Base-by-base conservation (phyloP, 2,888 invertebrate species). In the Druceiella hillmani region DNA sequence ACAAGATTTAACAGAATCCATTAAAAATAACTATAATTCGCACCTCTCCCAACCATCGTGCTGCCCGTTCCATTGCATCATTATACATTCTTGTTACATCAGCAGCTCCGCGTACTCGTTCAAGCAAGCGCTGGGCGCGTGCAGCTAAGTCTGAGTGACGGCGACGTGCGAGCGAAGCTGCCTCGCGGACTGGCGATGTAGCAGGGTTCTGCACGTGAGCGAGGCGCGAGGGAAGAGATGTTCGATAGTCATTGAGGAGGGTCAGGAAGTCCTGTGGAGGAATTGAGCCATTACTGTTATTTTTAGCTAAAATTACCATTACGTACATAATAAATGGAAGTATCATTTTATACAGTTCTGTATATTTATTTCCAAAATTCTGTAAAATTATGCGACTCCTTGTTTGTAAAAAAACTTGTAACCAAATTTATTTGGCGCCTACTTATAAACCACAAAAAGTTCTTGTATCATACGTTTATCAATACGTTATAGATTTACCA, bases 231-330 rank as follows among this genome's bases (percentile, higher is more conserved):
- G 91, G 91, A 12, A 92, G 63, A 11, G 83, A 77, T 1, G 89
- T 88, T 47, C 92, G 81, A 74, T 89, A 91, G 48, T 90, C 89
- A 66, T 93, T 93, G 20, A 93, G 72, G 24, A 83, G 74, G 11
- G 78, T 75, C 4, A 92, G 70, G 66, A 89, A 91, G 51, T 92
- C 90, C 79, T 81, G 55, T 0, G n/a, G 3, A 14, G n/a, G n/a
- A n/a, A n/a, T n/a, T n/a, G n/a, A n/a, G n/a, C n/a, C n/a, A n/a
- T n/a, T n/a, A n/a, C n/a, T n/a, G n/a, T n/a, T n/a, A n/a, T n/a
- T n/a, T n/a, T n/a, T n/a, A n/a, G n/a, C n/a, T n/a, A n/a, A n/a
- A n/a, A n/a, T n/a, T n/a, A n/a, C n/a, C n/a, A n/a, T n/a, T n/a
- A n/a, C n/a, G n/a, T n/a, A n/a, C n/a, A n/a, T n/a, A n/a, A n/a